Evolutionary conservation across 2,888 invertebrate genomes (phyloP).

Genomic region (Limnephilus marmoratus): DNA sequence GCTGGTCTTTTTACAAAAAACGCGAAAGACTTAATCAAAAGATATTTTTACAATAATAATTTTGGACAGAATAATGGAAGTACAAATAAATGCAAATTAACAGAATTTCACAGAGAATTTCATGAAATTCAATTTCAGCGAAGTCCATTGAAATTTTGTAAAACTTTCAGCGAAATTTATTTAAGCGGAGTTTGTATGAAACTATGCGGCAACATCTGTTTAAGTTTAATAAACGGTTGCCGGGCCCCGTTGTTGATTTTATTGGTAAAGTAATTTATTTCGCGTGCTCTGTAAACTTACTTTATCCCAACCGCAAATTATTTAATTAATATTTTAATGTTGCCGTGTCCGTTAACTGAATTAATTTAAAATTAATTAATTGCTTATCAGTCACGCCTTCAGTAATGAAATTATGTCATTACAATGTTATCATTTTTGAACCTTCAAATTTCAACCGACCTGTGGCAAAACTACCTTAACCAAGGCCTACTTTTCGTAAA

Average conservation of each 20-base stretch:
- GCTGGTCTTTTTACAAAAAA: neutral
- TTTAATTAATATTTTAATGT: neutral
- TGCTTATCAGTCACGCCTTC: neutral
- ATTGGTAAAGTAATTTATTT: neutral
- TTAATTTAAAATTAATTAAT: neutral
- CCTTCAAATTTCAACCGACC: neutral
- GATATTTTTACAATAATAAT: too few relatives aligned
- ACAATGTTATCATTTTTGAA: neutral
- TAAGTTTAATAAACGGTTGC: neutral
- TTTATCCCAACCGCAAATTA: neutral
- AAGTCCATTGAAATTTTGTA: neutral
- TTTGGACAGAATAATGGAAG: neutral
- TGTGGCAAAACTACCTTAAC: too few relatives aligned
- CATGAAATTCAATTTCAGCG: too few relatives aligned
- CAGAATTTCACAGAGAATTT: neutral
- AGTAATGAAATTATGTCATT: neutral
- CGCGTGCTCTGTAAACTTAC: neutral
- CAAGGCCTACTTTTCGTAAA: too few relatives aligned
- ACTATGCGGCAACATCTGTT: neutral
- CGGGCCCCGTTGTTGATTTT: neutral
- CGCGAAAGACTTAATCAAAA: too few relatives aligned
- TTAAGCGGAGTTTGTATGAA: neutral
- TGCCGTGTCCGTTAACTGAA: too few relatives aligned
- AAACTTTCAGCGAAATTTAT: neutral
- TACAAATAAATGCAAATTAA: neutral